Base-by-base conservation (phyloP, 2,113 vertebrate species). In the Camelus bactrianus region DNA sequence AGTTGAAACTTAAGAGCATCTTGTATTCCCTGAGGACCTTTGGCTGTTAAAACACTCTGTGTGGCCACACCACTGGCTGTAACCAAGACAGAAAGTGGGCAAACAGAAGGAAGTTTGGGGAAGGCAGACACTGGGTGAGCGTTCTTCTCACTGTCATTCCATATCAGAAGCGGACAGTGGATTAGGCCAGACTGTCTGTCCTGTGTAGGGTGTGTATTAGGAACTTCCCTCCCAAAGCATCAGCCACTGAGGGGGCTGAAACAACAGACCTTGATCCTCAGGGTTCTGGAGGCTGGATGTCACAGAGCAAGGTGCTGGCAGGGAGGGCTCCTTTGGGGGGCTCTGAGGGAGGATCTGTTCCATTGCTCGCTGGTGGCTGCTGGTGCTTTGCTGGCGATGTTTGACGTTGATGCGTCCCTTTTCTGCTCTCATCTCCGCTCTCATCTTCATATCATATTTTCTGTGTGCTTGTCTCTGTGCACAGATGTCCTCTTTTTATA, bases 211-310 rank as follows among this genome's bases (percentile, higher is more conserved):
- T 20, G 2, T 11, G 11, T 19, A 20, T n/a, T 93, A 38, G n/a
- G 38, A 42, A 42, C 38, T 42, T 42, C 3, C 1, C 0, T 42
- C 12, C 24, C n/a, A 24, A 82, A 11, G 50, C 10, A 12, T 32
- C 16, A 52, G 8, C 13, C 42, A 9, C 19, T 8, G 0, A 42
- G 1, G 1, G 56, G 13, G 20, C 35, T 62, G 32, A 46, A 16
- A 64, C 0, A 15, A 28, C 2, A 60, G 9, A 28, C 20, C 35
- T 15, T 10, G 12, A 0, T 10, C n/a, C 35, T 56, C 52, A 2
- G 0, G 5, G 14, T 64, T 64, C 65, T 76, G 70, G 42, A 70
- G 12, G 22, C 3, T 20, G 3, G 8, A 81, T 52, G 19, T 32
- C 32, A 6, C n/a, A 67, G 38, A 16, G 8, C 38, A 50, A 3